Base-by-base conservation (phyloP, 2,113 vertebrate species). In the Dicentrarchus labrax region DNA sequence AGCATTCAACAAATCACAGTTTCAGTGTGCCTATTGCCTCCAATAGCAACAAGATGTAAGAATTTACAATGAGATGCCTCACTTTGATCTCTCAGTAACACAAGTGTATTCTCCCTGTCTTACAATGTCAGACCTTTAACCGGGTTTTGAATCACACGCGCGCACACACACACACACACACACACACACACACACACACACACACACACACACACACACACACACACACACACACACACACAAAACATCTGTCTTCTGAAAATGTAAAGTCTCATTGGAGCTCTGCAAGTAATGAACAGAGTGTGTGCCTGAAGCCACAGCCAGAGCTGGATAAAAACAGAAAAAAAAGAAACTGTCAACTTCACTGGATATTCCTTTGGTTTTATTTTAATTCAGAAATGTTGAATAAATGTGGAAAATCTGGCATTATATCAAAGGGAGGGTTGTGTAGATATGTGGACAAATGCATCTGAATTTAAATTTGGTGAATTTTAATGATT, bases 21-120 rank as follows among this genome's bases (percentile, higher is more conserved):
- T 82, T 72, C 15, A 65, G 66, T 45, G 17, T 72, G 67, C 51
- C 62, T 56, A 57, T 65, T 62, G 61, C 30, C 72, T 79, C 79
- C 80, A 80, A 62, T 53, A 64, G 56, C 78, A 87, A 83, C 82
- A 56, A 86, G 47, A 80, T 67, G 80, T 80, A 87, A 73, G 73
- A 78, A 71, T 67, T 88, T 67, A 85, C 80, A 72, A 85, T 73
- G 74, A 88, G 83, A 86, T 59, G 67, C 59, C 48, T 78, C 62
- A 69, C 90, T 95, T 92, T 94, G 91, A 94, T 95, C 91, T 92
- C 76, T 82, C 86, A 84, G 81, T 91, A 87, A 87, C 80, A 84
- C 72, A 79, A 81, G 66, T 76, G 56, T 64, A 41, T 88, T 83
- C 69, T 84, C 54, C 74, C 68, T 67, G 79, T 88, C 45, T 86